Percentiles rank a stretch among this genome's conserved stretches.
phyloP scores from a whole-genome alignment of 2,888 invertebrate species.

The Xestia sexstrigata region DNA sequence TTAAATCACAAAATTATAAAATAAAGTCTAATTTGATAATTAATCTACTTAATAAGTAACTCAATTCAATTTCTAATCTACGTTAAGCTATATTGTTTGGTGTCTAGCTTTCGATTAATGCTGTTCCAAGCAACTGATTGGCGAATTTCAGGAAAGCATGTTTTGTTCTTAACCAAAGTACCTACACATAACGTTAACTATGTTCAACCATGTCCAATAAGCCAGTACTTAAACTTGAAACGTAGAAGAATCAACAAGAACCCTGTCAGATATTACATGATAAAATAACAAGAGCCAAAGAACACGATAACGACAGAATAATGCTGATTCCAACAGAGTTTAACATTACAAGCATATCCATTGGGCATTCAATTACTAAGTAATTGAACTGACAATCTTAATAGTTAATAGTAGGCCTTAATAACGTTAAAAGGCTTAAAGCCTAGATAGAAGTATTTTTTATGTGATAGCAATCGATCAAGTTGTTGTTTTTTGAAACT shows the following conservation, averaged over 20 bases:
- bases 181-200: background rate
- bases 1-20: background rate
- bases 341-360: slow-evolving; percentile 34
- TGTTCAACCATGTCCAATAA: background rate
- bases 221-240: background rate
- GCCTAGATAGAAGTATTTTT: slow-evolving; percentile 16
- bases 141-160: background rate
- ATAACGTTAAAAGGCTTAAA: slow-evolving; percentile 20
- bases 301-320: slow-evolving; percentile 21
- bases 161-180: slow-evolving; percentile 1
- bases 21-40: background rate
- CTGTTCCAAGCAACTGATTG: background rate
- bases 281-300: background rate
- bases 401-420: slow-evolving; percentile 20
- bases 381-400: slow-evolving; percentile 54
- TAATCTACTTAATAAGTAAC: background rate
- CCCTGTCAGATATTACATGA: background rate
- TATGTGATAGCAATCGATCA: slow-evolving; percentile 41
- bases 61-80: no score
- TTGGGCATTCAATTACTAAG: slow-evolving; percentile 45
- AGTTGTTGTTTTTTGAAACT: slow-evolving; percentile 1
- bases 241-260: background rate
- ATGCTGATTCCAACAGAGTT: slow-evolving; percentile 17
- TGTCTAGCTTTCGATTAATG: background rate
- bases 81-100: background rate